phyloP scores from a whole-genome alignment of 2,113 vertebrate species.

The Poeciliopsis turrubarensis region DNA sequence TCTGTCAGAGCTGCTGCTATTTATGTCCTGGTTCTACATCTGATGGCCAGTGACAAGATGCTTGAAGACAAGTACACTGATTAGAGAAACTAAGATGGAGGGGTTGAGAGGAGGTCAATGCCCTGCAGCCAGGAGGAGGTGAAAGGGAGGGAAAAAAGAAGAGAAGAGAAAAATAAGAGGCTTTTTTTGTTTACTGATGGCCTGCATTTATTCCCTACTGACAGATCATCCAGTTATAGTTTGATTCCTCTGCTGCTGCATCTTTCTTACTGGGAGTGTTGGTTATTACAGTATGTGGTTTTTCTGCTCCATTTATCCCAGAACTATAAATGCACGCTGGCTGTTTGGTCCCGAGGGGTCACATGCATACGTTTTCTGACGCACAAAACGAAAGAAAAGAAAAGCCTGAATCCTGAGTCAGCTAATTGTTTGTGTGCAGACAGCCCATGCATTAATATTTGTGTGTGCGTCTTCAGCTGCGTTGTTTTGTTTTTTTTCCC shows the following conservation, averaged over 20 bases:
- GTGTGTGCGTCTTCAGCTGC: slow-evolving; percentile 12
- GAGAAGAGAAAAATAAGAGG: slow-evolving; percentile 3
- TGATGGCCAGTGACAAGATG: slow-evolving; percentile 44
- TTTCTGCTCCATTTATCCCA: slow-evolving; percentile 73
- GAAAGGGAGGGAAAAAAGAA: slow-evolving; percentile 6
- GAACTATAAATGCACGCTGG: slow-evolving; percentile 58
- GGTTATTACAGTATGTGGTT: slow-evolving; percentile 63
- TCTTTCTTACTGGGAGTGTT: slow-evolving; percentile 55
- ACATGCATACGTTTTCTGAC: slow-evolving; percentile 65
- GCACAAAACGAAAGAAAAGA: slow-evolving; percentile 6
- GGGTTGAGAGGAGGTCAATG: slow-evolving; percentile 30
- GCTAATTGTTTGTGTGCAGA: slow-evolving; percentile 44
- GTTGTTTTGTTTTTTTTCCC: slow-evolving; percentile 3
- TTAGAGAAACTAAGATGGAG: slow-evolving; percentile 42
- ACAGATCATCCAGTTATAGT: slow-evolving; percentile 51
- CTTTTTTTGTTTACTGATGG: slow-evolving; percentile 49
- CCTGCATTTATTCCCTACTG: slow-evolving; percentile 46
- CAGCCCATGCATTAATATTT: not conserved
- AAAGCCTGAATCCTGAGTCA: slow-evolving; percentile 54
- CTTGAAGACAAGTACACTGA: slow-evolving; percentile 35
- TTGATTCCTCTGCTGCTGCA: slow-evolving; percentile 19
- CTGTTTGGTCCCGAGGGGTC: slow-evolving; percentile 60
- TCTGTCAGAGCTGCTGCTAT: slow-evolving; percentile 30
- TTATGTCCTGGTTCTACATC: slow-evolving; percentile 53
- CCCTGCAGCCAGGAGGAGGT: slow-evolving; percentile 24